These are phyloP conservation scores for Phainopepla nitens DNA, from an alignment of 2,113 vertebrate species.

Conservation along the genomic window DNA sequence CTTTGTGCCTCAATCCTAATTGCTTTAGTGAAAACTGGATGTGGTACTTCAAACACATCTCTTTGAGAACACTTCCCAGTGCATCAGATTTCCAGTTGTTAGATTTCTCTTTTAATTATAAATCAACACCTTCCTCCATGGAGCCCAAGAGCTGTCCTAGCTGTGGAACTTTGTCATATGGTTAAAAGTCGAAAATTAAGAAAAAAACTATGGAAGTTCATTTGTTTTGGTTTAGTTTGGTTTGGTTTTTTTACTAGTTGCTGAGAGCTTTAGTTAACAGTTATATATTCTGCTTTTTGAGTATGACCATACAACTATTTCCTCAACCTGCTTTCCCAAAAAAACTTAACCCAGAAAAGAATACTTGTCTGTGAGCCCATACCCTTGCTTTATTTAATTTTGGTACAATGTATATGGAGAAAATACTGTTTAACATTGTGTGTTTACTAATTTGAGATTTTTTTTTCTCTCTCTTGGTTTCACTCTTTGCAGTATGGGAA, in stretches of 20 bases:
- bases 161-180: neutral
- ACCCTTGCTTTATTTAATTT: neutral
- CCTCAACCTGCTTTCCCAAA: neutral
- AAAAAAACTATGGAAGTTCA: neutral
- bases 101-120: neutral
- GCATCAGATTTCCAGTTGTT: neutral
- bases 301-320: neutral
- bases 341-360: neutral
- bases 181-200: neutral
- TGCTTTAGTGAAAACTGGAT: neutral
- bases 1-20: neutral
- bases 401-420: neutral
- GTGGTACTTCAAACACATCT: neutral
- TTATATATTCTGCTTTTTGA: neutral
- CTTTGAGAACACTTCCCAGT: neutral
- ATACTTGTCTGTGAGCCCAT: neutral
- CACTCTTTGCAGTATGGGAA: neutral
- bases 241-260: neutral
- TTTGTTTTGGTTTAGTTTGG: neutral
- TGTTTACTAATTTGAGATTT: neutral
- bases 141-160: neutral
- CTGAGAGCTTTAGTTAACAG: neutral
- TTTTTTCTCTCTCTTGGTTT: neutral
- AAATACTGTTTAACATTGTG: neutral
- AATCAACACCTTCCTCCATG: neutral